Evolutionary conservation across 2,888 invertebrate species (phyloP), one percentile per base, ranked within the genome.

Genomic region (Phrixothrix hirtus): DNA sequence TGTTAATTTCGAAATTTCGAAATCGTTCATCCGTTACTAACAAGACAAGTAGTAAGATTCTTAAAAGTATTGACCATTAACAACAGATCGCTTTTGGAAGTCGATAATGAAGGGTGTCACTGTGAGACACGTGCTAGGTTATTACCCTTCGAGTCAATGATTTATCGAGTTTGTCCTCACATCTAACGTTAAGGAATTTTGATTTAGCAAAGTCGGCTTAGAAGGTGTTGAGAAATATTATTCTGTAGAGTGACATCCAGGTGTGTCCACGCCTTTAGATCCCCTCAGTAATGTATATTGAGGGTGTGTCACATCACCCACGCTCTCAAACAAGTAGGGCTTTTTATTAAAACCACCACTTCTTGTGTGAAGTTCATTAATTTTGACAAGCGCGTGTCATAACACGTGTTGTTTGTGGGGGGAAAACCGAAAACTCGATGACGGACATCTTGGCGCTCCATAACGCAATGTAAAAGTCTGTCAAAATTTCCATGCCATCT

Each of bases 301-400:
- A 64, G 71, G 70, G 72, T 69, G 74, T 70, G 67, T 67, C 70
- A 64, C 66, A 64, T 61, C 64, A 58, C 63, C 66, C 66, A 64
- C 64, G 61, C 58, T 55, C 56, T 62, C 56, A 57, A 55, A 57
- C 58, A 59, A 64, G 66, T 63, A 63, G 58, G 61, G 61, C 63
- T 66, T 68, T 69, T 67, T 67, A 67, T 68, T 68, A 68, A 64
- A 65, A 62, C 65, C 59, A 58, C 60, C 67, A 65, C 66, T 64
- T 67, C 64, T 62, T 63, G 66, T 65, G 67, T 67, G 66, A 63
- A 67, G 65, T 69, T 71, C 70, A 70, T 72, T 72, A 71, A 72
- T 71, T 72, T 69, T 68, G 72, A 72, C 67, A 63, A 64, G 66
- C 69, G 66, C 69, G 69, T 70, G 72, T 71, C 72, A 71, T 65